These are phyloP conservation scores for Metallyticus violacea DNA, from an alignment of 2,888 invertebrate genomes.

Conservation along the genomic window DNA sequence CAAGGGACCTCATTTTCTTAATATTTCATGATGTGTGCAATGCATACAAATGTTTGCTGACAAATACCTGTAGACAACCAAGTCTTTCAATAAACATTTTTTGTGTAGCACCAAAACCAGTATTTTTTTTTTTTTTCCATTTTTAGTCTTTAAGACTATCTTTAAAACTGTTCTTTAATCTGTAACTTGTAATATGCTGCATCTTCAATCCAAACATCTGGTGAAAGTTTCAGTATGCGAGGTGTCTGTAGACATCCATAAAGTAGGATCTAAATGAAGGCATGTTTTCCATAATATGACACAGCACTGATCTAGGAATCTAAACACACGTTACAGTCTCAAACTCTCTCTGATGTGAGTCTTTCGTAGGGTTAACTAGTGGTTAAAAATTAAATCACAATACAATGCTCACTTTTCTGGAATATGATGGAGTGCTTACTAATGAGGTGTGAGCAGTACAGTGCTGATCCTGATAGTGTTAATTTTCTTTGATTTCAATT, in stretches of 20 bases:
- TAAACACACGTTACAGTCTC: not conserved
- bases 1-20: not conserved
- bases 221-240: constrained; percentile 1
- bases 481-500: not conserved
- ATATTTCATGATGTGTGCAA: not conserved
- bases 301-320: constrained; percentile 2
- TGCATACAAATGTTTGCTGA: not conserved
- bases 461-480: not conserved
- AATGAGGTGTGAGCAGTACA: not conserved
- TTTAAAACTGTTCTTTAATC: not conserved
- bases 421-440: not conserved
- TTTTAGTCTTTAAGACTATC: not conserved
- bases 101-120: constrained; percentile 4
- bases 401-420: not conserved
- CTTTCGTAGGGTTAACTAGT: not conserved
- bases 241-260: constrained; percentile 3
- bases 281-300: constrained; percentile 1
- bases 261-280: constrained; percentile 3
- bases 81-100: not conserved
- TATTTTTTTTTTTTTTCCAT: not conserved
- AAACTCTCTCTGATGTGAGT: not conserved
- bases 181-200: not conserved
- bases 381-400: not conserved
- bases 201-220: not conserved
- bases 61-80: not conserved